phyloP scores from a whole-genome alignment of 2,113 vertebrate species.

The Cochlearius cochlearius region DNA sequence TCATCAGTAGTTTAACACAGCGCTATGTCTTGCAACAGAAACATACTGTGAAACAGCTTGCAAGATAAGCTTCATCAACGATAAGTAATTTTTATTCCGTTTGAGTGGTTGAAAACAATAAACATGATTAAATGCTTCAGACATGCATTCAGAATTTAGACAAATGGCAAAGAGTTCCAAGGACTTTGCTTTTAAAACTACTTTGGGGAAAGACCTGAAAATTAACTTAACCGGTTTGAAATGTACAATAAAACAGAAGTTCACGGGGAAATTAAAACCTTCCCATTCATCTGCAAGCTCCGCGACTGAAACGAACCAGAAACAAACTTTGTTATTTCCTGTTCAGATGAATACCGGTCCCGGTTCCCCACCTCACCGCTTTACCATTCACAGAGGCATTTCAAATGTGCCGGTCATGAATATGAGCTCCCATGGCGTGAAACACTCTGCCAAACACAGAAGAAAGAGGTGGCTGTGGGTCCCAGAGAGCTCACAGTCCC shows the following conservation, averaged over 20 bases:
- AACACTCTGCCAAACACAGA: background rate
- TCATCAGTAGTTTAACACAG: conserved; percentile 56
- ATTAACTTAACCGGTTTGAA: background rate
- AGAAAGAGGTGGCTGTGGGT: background rate
- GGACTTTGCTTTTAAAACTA: conserved; percentile 43
- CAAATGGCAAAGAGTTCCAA: conserved; percentile 53
- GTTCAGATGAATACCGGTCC: fast-evolving
- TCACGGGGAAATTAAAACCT: background rate
- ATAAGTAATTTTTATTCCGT: conserved; percentile 80
- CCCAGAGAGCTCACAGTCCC: fast-evolving
- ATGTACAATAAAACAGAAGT: background rate
- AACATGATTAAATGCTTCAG: conserved; percentile 76
- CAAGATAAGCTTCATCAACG: conserved; percentile 74
- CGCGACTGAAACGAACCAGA: background rate
- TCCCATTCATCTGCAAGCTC: background rate
- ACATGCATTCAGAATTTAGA: conserved; percentile 66
- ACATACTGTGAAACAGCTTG: conserved; percentile 79
- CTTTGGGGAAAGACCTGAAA: conserved; percentile 13
- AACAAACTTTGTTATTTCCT: background rate
- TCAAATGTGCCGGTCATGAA: background rate
- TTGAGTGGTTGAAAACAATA: conserved; percentile 77
- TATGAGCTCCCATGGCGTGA: background rate
- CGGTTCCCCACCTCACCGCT: background rate
- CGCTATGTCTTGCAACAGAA: conserved; percentile 63
- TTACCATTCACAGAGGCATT: background rate